phyloP scores from a whole-genome alignment of 2,797 vertebrate genomes.

The Enteromius thamalakanensis region DNA sequence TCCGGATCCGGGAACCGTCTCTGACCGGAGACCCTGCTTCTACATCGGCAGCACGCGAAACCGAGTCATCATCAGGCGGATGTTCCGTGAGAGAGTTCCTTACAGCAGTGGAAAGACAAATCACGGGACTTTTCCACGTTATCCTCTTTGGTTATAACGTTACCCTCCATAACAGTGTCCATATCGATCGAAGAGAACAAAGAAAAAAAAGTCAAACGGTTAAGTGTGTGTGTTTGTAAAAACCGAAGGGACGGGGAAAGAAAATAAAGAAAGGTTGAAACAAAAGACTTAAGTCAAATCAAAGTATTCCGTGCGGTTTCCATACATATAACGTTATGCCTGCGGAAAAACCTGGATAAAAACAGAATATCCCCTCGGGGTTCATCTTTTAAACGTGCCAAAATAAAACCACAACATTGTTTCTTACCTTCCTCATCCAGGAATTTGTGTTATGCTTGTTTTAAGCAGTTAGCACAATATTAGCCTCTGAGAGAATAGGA shows the following conservation, averaged over 20 bases:
- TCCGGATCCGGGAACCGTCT: neutral
- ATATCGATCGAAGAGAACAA: neutral
- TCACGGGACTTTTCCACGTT: constrained; percentile 44
- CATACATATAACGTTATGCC: neutral
- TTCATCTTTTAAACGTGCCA: neutral
- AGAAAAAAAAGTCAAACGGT: neutral
- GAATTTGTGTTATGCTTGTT: neutral
- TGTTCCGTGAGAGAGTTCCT: constrained; percentile 67
- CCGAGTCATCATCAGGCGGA: constrained; percentile 76
- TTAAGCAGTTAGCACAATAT: constrained; percentile 31
- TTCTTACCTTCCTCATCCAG: constrained; percentile 27
- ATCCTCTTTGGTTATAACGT: neutral
- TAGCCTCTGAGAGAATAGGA: constrained; percentile 9
- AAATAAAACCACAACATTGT: constrained; percentile 1
- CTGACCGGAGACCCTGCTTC: neutral
- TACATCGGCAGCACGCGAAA: constrained; percentile 68
- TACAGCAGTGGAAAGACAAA: constrained; percentile 52
- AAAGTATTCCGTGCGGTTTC: constrained; percentile 1
- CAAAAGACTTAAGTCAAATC: constrained; percentile 6
- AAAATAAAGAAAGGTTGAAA: constrained; percentile 20
- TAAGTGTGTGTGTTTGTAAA: too few relatives aligned
- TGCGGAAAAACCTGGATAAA: neutral
- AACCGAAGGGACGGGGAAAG: neutral
- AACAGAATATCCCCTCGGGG: neutral
- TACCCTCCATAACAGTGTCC: constrained; percentile 1